Evolutionary conservation across 2,797 vertebrate species (phyloP), one percentile per base, ranked within the genome.

Genomic region (Pseudochaenichthys georgianus): DNA sequence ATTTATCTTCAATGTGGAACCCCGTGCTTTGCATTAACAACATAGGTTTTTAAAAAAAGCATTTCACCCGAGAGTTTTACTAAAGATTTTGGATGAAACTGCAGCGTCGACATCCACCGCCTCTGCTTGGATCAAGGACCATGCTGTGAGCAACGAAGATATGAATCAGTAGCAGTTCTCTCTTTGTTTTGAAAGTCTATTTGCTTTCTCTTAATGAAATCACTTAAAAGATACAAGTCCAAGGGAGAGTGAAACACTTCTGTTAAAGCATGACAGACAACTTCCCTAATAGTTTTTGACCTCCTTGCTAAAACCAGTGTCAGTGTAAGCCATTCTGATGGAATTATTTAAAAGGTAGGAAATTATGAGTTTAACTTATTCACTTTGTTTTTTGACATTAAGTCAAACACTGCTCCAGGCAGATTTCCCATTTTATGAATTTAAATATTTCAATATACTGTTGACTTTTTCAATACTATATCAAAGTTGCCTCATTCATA

Each of bases 341-440:
- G 42, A 69, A 62, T 74, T 58, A 53, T 64, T 38, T 53, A 10
- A 71, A 62, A 75, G 17, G 60, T 64, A 73, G 64, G 34, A 28
- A 60, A 64, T 53, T 60, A 15, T 48, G 31, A 77, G 9, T 67
- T 78, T 48, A 48, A 76, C n/a, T 77, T 65, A 62, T 73, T 78
- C 19, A 54, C 34, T 64, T 67, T 59, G 11, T 66, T 64, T 76
- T 38, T 59, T 69, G 11, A 59, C 31, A 48, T n/a, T 65, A 55
- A 71, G 38, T 85, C 58, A 60, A 71, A 71, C 1, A 4, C 60
- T 61, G 21, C 60, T 76, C 13, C 48, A 15, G 60, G 57, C 45
- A 10, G 19, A 13, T 34, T 64, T 57, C 54, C 21, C 12, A n/a
- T 10, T 51, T n/a, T 19, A 48, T 57, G 41, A 17, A 65, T 57